Evolutionary conservation across 2,888 invertebrate genomes (phyloP), one percentile per base, ranked within the genome.

Genomic region (Unio delphinus): DNA sequence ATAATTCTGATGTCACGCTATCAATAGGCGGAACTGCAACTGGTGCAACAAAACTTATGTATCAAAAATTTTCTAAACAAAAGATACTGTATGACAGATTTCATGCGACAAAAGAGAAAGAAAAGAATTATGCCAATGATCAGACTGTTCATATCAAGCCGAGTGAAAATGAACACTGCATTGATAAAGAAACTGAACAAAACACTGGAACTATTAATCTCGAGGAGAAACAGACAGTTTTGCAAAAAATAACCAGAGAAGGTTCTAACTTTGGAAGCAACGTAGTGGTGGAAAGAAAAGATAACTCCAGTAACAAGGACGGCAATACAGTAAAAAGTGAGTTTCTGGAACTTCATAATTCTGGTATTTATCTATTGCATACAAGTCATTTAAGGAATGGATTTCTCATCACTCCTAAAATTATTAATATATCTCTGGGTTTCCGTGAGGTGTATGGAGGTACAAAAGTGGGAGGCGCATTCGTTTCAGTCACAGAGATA

Each of bases 351-450:
- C 72, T 81, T 62, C 75, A 76, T 63, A 74, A 81, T 70, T 81
- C 81, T 6, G 80, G 80, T 72, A 80, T 80, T 61, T 80, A 80
- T 78, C 80, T 80, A 62, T 73, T 79, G 61, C 75, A 80, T 65
- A 62, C 78, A 54, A 80, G 78, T 73, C 73, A 67, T 63, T 64
- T 77, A 20, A 55, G 75, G n/a, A 76, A 78, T 61, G 77, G 72
- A 45, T 73, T 77, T 59, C 75, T 75, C 8, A 73, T 74, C 5
- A 68, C 72, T 8, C 55, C 67, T 30, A 68, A 77, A 45, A 70
- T 63, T 28, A 67, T 0, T 66, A 65, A 6, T 68, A 68, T 17
- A 74, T 69, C 0, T 64, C 64, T 15, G 28, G 62, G 18, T 73
- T 69, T 56, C 70, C 73, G 18, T 60, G 68, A 57, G 70, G 70